Evolutionary conservation across 1,140 invertebrate species (phyloP), one percentile per base, ranked within the genome.

Genomic region (Drosophila pachea): DNA sequence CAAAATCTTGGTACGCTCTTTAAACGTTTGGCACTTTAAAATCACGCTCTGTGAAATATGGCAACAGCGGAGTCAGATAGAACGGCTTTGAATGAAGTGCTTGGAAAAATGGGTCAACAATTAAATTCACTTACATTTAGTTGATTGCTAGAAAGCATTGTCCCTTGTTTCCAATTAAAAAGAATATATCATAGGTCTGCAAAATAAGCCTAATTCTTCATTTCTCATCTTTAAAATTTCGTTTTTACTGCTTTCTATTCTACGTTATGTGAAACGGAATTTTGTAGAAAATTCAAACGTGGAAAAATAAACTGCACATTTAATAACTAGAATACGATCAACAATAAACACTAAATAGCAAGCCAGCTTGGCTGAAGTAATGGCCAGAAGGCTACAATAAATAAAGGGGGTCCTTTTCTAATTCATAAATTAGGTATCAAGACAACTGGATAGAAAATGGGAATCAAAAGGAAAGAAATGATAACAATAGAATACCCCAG

Each of bases 301-400:
- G n/a, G 33, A 65, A 42, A n/a, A 32, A 43, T 7, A 31, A 3
- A 33, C 40, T 32, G 40, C 40, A 33, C 42, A 22, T 33, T 31
- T 45, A 36, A 42, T 35, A 65, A 65, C 14, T 7, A 47, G 1
- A 68, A 40, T n/a, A 68, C 9, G 22, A 54, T 48, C 14, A 38
- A n/a, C 38, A 66, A 54, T 43, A 32, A 36, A 7, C 22, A 8
- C 33, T 31, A n/a, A n/a, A n/a, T n/a, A n/a, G 67, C 43, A 5
- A 79, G 40, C 4, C 64, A 68, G 40, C 43, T 52, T 49, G 65
- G 50, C 70, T 75, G 61, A 69, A 69, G 77, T 60, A 68, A 77
- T 53, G 43, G 42, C 43, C 71, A 81, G 71, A 47, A 48, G 68
- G 43, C 72, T 83, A 75, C 78, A 83, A 83, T 83, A 83, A 82